phyloP scores from a whole-genome alignment of 1,140 invertebrate genomes.

The Drosophila setifemur region DNA sequence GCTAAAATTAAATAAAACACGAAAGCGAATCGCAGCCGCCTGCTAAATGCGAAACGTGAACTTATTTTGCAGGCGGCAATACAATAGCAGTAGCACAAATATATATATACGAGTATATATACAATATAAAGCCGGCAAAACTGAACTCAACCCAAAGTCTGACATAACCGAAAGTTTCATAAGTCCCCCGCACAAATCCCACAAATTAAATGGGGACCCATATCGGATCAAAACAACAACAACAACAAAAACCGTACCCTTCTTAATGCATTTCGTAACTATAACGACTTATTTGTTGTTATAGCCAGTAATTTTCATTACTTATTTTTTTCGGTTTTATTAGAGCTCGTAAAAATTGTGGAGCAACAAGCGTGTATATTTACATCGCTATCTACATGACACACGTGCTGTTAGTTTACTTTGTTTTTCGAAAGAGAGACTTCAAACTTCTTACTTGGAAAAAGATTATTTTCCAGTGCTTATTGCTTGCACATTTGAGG shows the following conservation, averaged over 20 bases:
- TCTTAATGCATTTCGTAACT: conserved; percentile 45
- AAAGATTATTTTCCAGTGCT: neutral
- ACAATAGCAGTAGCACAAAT: conserved; percentile 30
- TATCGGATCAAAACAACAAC: neutral
- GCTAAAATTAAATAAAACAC: conserved; percentile 77
- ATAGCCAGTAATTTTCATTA: conserved; percentile 13
- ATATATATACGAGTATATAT: too few relatives aligned
- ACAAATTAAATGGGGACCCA: neutral
- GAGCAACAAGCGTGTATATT: conserved; percentile 7
- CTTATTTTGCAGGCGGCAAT: conserved; percentile 37
- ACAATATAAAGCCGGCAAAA: conserved; percentile 4
- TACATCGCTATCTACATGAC: conserved; percentile 2
- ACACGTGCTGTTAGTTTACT: neutral
- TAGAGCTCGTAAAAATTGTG: conserved; percentile 14
- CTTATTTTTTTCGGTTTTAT: conserved; percentile 26
- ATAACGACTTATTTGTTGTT: conserved; percentile 21
- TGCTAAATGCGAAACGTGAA: conserved; percentile 64
- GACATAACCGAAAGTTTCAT: conserved; percentile 22
- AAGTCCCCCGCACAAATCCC: neutral
- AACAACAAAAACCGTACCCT: conserved; percentile 35
- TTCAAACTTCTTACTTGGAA: too few relatives aligned
- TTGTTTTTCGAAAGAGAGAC: neutral
- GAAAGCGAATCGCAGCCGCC: conserved; percentile 42
- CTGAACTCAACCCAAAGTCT: neutral
- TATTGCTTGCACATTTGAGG: too few relatives aligned